phyloP scores from a whole-genome alignment of 2,113 vertebrate genomes.

The Gobius niger region DNA sequence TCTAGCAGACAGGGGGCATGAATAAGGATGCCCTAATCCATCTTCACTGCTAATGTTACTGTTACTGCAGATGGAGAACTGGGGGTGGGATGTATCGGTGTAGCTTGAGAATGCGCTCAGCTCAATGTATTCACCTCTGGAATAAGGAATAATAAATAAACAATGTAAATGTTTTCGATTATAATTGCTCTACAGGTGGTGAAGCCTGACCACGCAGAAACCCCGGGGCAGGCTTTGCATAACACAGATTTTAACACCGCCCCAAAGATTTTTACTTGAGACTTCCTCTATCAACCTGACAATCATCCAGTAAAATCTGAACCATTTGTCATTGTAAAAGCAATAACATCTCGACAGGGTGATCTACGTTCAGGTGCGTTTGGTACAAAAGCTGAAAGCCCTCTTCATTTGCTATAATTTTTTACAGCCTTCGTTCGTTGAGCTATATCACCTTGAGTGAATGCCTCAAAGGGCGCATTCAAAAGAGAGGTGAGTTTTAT shows the following conservation, averaged over 20 bases:
- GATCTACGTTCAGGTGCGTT: constrained; percentile 51
- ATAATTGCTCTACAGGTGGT: constrained; percentile 46
- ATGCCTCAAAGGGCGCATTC: constrained; percentile 20
- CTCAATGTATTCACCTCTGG: background rate
- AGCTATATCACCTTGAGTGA: constrained; percentile 41
- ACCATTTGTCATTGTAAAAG: constrained; percentile 45
- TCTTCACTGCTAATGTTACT: constrained; percentile 33
- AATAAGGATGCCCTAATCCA: constrained; percentile 61
- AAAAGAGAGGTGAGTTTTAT: constrained; percentile 18
- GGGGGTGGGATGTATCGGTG: constrained; percentile 28
- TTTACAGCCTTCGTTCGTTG: constrained; percentile 48
- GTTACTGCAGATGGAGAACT: constrained; percentile 29
- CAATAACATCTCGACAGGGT: constrained; percentile 38
- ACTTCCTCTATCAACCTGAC: constrained; percentile 32
- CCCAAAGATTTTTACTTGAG: constrained; percentile 33
- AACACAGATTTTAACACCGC: constrained; percentile 50
- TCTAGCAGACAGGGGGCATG: constrained; percentile 47
- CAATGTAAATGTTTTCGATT: too few relatives aligned
- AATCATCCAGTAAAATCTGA: constrained; percentile 39
- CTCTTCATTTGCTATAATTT: constrained; percentile 31
- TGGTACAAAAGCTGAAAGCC: constrained; percentile 36
- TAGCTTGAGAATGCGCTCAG: constrained; percentile 48
- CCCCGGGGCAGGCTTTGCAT: constrained; percentile 10
- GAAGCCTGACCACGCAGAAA: background rate
- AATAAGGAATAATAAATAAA: too few relatives aligned